Percentiles rank a stretch among this genome's conserved stretches.
Conservation (phyloP, 2,888 invertebrate genomes). For the Tyria jacobaeae region DNA sequence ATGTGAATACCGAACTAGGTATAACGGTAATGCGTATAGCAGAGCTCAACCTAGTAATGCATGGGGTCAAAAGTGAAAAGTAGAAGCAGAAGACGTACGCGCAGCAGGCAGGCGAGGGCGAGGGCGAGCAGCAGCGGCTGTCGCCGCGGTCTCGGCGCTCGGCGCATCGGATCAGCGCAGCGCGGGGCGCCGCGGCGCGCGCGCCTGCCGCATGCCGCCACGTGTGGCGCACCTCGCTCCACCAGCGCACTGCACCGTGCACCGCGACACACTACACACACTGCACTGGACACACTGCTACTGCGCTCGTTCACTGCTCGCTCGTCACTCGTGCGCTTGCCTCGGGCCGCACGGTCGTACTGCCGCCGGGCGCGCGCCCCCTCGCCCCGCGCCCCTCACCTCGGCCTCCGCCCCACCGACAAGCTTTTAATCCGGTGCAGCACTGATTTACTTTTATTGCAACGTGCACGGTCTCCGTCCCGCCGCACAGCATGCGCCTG, state of each 20-base stretch:
- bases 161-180: slow-evolving; percentile 74
- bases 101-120: slow-evolving; percentile 78
- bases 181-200: slow-evolving; percentile 68
- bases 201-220: slow-evolving; percentile 68
- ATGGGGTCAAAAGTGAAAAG: neutral
- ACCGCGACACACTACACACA: slow-evolving; percentile 14
- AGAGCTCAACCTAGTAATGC: too few species aligned
- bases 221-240: slow-evolving; percentile 35
- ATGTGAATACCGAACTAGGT: neutral
- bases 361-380: slow-evolving; percentile 61
- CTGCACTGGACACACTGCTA: slow-evolving; percentile 42
- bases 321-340: slow-evolving; percentile 62
- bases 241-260: slow-evolving; percentile 33
- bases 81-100: slow-evolving; percentile 61
- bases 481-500: slow-evolving; percentile 24
- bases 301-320: slow-evolving; percentile 23
- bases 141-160: slow-evolving; percentile 75
- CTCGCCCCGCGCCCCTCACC: slow-evolving; percentile 40
- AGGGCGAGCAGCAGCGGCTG: slow-evolving; percentile 75
- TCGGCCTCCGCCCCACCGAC: slow-evolving; percentile 41
- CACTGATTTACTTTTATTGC: slow-evolving; percentile 71
- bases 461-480: slow-evolving; percentile 38
- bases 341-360: slow-evolving; percentile 66
- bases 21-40: neutral
- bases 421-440: slow-evolving; percentile 60